These are phyloP conservation scores for Hylia prasina DNA, from an alignment of 2,113 vertebrate genomes.

Conservation along the genomic window DNA sequence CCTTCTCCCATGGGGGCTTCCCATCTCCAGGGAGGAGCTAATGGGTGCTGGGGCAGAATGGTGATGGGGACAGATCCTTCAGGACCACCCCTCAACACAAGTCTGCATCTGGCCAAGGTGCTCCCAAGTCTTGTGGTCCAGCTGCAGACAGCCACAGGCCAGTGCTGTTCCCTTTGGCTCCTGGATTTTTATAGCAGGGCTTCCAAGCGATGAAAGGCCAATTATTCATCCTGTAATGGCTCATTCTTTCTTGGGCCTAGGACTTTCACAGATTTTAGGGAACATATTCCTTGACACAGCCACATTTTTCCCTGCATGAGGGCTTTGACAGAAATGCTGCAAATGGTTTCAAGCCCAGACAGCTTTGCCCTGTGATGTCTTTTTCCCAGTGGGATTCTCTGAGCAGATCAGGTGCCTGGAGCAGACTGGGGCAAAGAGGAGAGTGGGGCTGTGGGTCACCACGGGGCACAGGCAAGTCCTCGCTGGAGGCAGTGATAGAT, in stretches of 20 bases:
- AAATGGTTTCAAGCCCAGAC: background rate
- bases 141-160: background rate
- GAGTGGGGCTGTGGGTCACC: background rate
- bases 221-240: background rate
- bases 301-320: background rate
- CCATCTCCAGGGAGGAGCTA: background rate
- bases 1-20: background rate
- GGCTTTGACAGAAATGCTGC: background rate
- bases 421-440: background rate
- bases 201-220: background rate
- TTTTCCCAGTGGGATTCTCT: background rate
- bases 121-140: background rate
- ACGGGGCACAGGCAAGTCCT: background rate
- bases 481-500: accelerated
- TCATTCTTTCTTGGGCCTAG: background rate
- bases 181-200: background rate
- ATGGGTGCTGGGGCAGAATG: accelerated
- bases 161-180: background rate
- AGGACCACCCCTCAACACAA: background rate
- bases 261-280: constrained; percentile 13
- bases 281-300: background rate
- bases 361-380: background rate
- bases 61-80: background rate
- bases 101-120: background rate
- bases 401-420: background rate